phyloP scores from a whole-genome alignment of 1,140 invertebrate species.

The Pseudomyrmex dendroicus region DNA sequence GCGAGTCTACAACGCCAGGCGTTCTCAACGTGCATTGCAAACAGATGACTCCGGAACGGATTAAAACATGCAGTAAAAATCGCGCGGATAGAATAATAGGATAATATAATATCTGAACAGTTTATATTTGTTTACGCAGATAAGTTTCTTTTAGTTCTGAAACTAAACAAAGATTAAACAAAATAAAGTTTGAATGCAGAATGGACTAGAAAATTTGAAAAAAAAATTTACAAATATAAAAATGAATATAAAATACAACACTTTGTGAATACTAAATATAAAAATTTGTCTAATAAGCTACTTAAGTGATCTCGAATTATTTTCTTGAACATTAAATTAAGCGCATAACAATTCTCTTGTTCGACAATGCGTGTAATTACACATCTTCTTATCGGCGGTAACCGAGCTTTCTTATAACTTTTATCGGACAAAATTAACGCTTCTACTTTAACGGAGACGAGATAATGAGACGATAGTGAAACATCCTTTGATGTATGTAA shows the following conservation, averaged over 20 bases:
- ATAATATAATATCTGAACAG: background rate
- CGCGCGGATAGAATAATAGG: background rate
- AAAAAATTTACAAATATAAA: too few relatives aligned
- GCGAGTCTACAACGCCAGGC: slow-evolving; percentile 20
- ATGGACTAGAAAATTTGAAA: too few relatives aligned
- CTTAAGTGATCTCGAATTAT: background rate
- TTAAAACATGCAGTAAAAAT: background rate
- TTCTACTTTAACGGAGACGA: slow-evolving; percentile 55
- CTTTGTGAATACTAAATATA: too few relatives aligned
- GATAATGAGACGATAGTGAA: slow-evolving; percentile 29
- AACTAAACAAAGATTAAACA: too few relatives aligned
- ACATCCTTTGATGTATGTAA: slow-evolving; percentile 47
- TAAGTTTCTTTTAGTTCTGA: too few relatives aligned
- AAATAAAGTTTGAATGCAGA: too few relatives aligned
- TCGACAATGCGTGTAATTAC: slow-evolving; percentile 3
- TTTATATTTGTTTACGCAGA: background rate
- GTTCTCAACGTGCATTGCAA: background rate
- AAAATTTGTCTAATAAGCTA: background rate
- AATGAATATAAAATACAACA: background rate
- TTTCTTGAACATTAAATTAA: slow-evolving; percentile 28
- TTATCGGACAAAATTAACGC: slow-evolving; percentile 45
- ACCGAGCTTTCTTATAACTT: slow-evolving; percentile 24
- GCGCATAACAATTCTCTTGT: background rate
- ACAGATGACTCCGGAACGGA: background rate
- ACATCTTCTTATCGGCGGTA: background rate